phyloP scores from a whole-genome alignment of 2,113 vertebrate genomes.

The Australoheros scitulus region DNA sequence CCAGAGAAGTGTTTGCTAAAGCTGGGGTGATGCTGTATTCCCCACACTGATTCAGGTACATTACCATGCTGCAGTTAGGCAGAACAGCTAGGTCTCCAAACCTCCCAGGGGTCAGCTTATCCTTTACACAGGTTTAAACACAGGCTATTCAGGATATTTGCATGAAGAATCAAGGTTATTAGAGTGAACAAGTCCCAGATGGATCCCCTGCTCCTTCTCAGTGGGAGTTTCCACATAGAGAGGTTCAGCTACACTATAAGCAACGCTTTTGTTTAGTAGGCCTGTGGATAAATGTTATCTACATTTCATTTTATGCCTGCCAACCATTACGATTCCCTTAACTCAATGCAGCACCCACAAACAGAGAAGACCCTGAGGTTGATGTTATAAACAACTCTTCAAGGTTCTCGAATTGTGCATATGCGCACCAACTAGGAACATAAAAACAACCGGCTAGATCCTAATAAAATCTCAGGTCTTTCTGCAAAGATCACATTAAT shows the following conservation, averaged over 20 bases:
- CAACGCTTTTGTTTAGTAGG: conserved; percentile 28
- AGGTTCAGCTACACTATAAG: conserved; percentile 7
- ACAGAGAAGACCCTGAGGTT: conserved; percentile 47
- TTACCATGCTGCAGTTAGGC: conserved; percentile 3
- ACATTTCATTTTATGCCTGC: conserved; percentile 44
- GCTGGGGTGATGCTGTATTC: conserved; percentile 15
- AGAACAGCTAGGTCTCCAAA: conserved; percentile 38
- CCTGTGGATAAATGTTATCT: conserved; percentile 39
- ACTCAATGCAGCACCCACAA: conserved; percentile 26
- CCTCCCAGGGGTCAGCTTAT: conserved; percentile 39
- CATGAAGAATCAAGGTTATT: conserved; percentile 34
- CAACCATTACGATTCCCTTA: conserved; percentile 31
- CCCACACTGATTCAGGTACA: conserved; percentile 20
- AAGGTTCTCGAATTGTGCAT: conserved; percentile 14
- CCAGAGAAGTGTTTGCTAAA: conserved; percentile 21
- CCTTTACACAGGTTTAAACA: conserved; percentile 43
- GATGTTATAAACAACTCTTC: conserved; percentile 24
- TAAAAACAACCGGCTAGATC: background rate
- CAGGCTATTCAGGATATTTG: conserved; percentile 9
- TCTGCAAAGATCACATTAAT: background rate
- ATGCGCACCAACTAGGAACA: conserved; percentile 2
- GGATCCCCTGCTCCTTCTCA: conserved; percentile 33
- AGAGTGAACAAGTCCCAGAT: conserved; percentile 61
- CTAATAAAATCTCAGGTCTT: background rate
- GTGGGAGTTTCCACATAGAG: conserved; percentile 42